Conservation (phyloP, 2,113 vertebrate species). For the Prietella phreatophila region DNA sequence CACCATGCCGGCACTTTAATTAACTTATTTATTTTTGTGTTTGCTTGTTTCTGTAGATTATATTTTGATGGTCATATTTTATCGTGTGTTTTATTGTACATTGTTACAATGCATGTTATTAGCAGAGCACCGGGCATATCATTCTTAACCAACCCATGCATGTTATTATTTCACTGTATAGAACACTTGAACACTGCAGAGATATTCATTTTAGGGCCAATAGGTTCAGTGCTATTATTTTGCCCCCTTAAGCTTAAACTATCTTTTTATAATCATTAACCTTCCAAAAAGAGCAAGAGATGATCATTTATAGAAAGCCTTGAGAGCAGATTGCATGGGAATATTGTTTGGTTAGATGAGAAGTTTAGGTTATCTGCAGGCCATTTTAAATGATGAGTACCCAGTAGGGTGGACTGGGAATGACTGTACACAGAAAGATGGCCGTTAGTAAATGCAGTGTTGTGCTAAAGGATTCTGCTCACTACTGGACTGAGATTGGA, state of each 20-base stretch:
- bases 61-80: background rate
- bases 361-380: slow-evolving; percentile 26
- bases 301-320: slow-evolving; percentile 15
- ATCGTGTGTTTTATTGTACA: too few relatives aligned
- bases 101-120: too few relatives aligned
- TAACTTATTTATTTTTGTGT: too few relatives aligned
- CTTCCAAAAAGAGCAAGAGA: background rate
- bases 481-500: background rate
- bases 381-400: slow-evolving; percentile 18
- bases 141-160: background rate
- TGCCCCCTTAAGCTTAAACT: background rate
- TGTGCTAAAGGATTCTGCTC: background rate
- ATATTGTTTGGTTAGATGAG: background rate
- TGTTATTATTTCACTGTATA: background rate
- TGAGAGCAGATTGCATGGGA: background rate
- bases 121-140: background rate
- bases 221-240: background rate
- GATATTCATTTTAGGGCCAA: background rate
- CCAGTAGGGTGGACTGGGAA: slow-evolving; percentile 14
- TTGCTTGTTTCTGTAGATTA: background rate
- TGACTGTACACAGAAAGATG: background rate
- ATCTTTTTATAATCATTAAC: slow-evolving; percentile 21
- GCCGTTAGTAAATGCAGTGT: background rate
- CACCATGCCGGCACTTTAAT: background rate
- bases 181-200: background rate